phyloP scores from a whole-genome alignment of 2,113 vertebrate genomes.

The Chloebia gouldiae region DNA sequence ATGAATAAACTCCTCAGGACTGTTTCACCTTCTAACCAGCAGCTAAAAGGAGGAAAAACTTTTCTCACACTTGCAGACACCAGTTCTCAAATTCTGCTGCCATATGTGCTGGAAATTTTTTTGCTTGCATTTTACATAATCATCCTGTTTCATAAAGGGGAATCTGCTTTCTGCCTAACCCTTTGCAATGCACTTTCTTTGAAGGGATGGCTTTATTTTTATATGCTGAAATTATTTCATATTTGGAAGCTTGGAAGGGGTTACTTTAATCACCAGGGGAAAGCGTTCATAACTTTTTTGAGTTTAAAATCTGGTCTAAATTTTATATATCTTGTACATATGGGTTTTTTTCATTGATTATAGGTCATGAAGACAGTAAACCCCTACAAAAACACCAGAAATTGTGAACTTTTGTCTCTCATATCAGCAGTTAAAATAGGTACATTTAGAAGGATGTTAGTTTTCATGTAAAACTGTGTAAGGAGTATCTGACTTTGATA shows the following conservation, averaged over 20 bases:
- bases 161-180: constrained; percentile 13
- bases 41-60: background rate
- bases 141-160: background rate
- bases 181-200: constrained; percentile 7
- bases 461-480: background rate
- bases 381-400: background rate
- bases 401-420: background rate
- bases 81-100: background rate
- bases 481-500: background rate
- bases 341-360: fast-evolving
- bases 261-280: background rate
- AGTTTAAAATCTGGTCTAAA: background rate
- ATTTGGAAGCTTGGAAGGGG: background rate
- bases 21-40: background rate
- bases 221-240: background rate
- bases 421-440: background rate
- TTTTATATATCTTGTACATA: background rate
- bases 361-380: background rate
- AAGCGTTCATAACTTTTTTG: background rate
- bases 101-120: constrained; percentile 28
- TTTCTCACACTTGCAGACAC: background rate
- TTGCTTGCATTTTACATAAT: constrained; percentile 34
- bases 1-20: background rate
- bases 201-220: background rate
- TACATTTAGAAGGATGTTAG: background rate